phyloP scores from a whole-genome alignment of 2,888 invertebrate genomes.

The Pelosia muscerda region DNA sequence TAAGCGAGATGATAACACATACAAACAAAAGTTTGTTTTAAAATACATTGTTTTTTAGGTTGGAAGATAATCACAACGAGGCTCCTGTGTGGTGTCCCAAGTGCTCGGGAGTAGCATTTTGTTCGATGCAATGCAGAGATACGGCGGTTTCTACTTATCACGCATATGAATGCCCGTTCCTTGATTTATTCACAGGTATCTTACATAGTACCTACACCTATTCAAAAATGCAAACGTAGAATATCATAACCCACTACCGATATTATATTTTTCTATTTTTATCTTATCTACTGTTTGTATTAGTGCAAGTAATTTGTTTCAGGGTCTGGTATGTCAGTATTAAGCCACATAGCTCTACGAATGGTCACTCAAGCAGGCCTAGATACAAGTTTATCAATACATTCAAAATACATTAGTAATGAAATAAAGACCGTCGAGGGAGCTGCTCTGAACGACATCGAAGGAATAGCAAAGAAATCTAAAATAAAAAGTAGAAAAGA shows the following conservation, averaged over 20 bases:
- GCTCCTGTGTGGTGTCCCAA: conserved; percentile 90
- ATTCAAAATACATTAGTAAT: conserved; percentile 74
- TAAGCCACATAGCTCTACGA: conserved; percentile 91
- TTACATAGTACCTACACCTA: neutral
- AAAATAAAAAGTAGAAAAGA: conserved; percentile 80
- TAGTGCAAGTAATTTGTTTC: conserved; percentile 31
- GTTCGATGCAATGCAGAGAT: conserved; percentile 89
- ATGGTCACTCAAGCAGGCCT: conserved; percentile 91
- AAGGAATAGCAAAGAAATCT: conserved; percentile 74
- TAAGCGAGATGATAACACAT: too few species aligned
- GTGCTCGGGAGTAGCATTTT: conserved; percentile 93
- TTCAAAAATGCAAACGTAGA: neutral
- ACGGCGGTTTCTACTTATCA: conserved; percentile 90
- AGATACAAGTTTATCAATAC: conserved; percentile 78
- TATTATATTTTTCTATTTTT: too few species aligned
- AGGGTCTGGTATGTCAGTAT: conserved; percentile 93
- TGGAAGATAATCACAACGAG: conserved; percentile 67
- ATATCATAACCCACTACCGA: too few species aligned
- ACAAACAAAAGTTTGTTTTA: neutral
- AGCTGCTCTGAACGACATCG: conserved; percentile 72
- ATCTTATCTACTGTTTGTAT: too few species aligned
- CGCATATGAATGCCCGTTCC: conserved; percentile 90
- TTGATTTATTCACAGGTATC: conserved; percentile 91
- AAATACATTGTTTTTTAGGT: conserved; percentile 47
- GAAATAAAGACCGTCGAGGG: conserved; percentile 69